Evolutionary conservation across 37 sponge, comb jelly and placozoan genomes (phyloP), one percentile per base, ranked within the genome.

Genomic region (Halichondria panicea): DNA sequence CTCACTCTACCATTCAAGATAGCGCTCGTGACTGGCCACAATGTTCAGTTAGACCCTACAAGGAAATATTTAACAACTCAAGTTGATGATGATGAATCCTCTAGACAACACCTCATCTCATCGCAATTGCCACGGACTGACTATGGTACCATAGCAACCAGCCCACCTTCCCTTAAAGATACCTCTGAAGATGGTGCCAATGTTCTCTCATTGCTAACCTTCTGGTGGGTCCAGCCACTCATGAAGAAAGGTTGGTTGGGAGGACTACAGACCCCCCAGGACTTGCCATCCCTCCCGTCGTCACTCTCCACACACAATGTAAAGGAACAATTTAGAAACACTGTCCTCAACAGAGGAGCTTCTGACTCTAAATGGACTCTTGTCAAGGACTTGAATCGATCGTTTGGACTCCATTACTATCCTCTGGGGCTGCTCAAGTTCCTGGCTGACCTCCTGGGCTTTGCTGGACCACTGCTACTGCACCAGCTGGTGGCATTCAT

Each of bases 401-500:
- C 97, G 1, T 95, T 93, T 80, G 99, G 99, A 0, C 79, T 80
- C 55, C 82, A 81, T 12, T 98, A 90, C 81, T 98, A 95, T 54
- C 96, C 97, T n/a, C 84, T 95, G 32, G 91, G 89, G n/a, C 12
- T 95, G 38, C 77, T 98, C 24, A 95, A 93, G 68, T 60, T 98
- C 21, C 25, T 66, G 31, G 73, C 83, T 30, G 91, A 95, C 65
- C 52, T 76, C 25, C 62, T 98, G 25, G 91, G 85, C 15, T 95
- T 98, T 82, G 85, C 87, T 30, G 92, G 96, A 1, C 99, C 99
- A 19, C 65, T 98, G 43, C 85, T 98, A 15, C 73, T 98, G 42
- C 81, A 98, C 39, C 65, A 54, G 2, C 66, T 98, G 31, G 94
- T 96, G 21, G 35, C 72, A 28, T 90, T 96, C 67, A 87, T 96